Percentiles rank a stretch among this genome's conserved stretches.
phyloP scores from a whole-genome alignment of 2,888 invertebrate genomes.

The Pterostichus niger region DNA sequence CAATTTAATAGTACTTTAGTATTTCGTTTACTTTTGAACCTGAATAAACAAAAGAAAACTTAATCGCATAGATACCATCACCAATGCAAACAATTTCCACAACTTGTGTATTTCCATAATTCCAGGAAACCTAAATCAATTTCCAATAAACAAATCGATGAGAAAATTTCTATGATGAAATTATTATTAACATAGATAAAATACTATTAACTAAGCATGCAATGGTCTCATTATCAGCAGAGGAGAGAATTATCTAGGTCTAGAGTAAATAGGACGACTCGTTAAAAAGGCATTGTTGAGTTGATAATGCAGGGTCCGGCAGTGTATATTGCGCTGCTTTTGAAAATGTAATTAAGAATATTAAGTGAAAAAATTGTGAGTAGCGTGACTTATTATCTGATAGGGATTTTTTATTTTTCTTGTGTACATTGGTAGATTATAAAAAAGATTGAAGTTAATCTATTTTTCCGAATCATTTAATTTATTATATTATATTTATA shows the following conservation, averaged over 20 bases:
- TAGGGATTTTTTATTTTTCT: background rate
- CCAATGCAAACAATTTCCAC: background rate
- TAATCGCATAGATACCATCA: background rate
- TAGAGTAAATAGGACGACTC: background rate
- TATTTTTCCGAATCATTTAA: background rate
- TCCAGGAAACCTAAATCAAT: background rate
- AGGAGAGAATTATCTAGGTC: background rate
- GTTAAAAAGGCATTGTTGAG: background rate
- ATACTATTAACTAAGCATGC: background rate
- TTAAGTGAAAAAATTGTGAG: background rate
- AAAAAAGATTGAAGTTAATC: background rate
- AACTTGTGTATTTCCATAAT: background rate
- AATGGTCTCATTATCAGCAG: background rate
- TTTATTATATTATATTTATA: slow-evolving; percentile 7
- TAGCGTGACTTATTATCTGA: background rate
- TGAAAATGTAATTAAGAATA: slow-evolving; percentile 6
- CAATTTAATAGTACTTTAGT: too few relatives aligned
- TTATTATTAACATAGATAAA: background rate
- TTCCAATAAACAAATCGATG: slow-evolving; percentile 6
- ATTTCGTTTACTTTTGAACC: too few relatives aligned
- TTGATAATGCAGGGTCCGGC: too few relatives aligned
- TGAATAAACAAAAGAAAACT: too few relatives aligned
- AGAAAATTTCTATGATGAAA: background rate
- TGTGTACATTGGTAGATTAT: background rate
- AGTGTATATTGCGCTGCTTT: background rate